phyloP scores from a whole-genome alignment of 2,888 invertebrate species.

The Biston stratarius region DNA sequence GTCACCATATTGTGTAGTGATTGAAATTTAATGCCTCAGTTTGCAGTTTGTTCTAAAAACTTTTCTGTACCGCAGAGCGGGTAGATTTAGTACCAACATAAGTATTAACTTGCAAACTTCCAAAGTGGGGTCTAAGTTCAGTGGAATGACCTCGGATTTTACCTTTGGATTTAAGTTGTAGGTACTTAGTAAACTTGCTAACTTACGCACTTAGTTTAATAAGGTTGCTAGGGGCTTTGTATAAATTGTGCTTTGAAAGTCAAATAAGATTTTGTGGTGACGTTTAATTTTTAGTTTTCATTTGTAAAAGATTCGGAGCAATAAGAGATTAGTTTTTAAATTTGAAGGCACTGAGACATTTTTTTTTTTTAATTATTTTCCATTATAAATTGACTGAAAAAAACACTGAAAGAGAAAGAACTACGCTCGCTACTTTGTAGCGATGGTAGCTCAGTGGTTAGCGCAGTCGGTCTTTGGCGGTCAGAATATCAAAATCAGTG shows the following conservation, averaged over 20 bases:
- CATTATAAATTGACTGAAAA: too few relatives aligned
- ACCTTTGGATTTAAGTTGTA: slow-evolving; percentile 41
- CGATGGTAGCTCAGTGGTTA: too few relatives aligned
- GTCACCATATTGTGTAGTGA: slow-evolving; percentile 66
- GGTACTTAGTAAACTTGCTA: slow-evolving; percentile 31
- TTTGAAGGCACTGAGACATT: too few relatives aligned
- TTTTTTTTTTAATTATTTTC: too few relatives aligned
- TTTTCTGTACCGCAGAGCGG: slow-evolving; percentile 50
- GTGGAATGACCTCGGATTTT: slow-evolving; percentile 45
- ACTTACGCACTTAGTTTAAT: slow-evolving; percentile 39
- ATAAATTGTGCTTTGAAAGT: slow-evolving; percentile 33
- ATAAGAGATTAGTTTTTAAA: too few relatives aligned
- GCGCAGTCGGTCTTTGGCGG: too few relatives aligned
- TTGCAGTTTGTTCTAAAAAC: slow-evolving; percentile 59
- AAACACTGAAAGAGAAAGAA: too few relatives aligned
- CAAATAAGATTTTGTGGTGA: slow-evolving; percentile 25
- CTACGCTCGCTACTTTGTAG: too few relatives aligned
- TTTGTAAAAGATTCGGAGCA: background rate
- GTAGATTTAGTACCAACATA: slow-evolving; percentile 39
- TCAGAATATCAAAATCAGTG: too few relatives aligned
- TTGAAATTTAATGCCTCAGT: slow-evolving; percentile 69
- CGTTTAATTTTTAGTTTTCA: slow-evolving; percentile 11
- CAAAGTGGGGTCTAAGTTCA: slow-evolving; percentile 44
- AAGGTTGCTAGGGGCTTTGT: slow-evolving; percentile 31
- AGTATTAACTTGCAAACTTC: slow-evolving; percentile 43